phyloP scores from a whole-genome alignment of 1,140 invertebrate genomes.

The Diorhabda carinulata region DNA sequence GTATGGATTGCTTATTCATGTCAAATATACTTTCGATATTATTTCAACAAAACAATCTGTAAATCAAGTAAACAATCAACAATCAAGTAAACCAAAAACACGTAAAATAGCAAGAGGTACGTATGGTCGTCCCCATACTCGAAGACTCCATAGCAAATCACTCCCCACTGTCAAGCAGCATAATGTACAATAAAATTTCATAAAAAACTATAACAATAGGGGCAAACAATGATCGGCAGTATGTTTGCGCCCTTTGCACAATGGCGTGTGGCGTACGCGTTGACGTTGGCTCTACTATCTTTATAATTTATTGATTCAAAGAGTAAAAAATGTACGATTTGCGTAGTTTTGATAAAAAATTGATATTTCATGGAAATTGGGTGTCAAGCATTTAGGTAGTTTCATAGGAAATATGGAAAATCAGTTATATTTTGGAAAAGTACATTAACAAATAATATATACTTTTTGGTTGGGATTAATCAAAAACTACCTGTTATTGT shows the following conservation, averaged over 20 bases:
- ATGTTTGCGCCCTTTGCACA: constrained; percentile 17
- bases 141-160: constrained; percentile 24
- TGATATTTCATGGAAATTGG: no score
- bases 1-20: no score
- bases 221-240: constrained; percentile 17
- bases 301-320: constrained; percentile 14
- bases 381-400: no score
- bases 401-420: no score
- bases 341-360: no score
- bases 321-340: neutral
- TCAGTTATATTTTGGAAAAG: no score
- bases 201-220: constrained; percentile 28
- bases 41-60: no score
- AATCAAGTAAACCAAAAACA: neutral
- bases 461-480: no score
- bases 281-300: constrained; percentile 8
- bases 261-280: constrained; percentile 12
- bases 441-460: no score
- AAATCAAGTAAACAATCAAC: no score
- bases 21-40: no score
- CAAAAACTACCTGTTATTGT: no score
- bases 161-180: constrained; percentile 27
- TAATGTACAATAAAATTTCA: constrained; percentile 25
- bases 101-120: neutral
- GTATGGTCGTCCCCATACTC: constrained; percentile 22